Evolutionary conservation across 2,888 invertebrate genomes (phyloP).

Genomic region (Zelleria hepariella): DNA sequence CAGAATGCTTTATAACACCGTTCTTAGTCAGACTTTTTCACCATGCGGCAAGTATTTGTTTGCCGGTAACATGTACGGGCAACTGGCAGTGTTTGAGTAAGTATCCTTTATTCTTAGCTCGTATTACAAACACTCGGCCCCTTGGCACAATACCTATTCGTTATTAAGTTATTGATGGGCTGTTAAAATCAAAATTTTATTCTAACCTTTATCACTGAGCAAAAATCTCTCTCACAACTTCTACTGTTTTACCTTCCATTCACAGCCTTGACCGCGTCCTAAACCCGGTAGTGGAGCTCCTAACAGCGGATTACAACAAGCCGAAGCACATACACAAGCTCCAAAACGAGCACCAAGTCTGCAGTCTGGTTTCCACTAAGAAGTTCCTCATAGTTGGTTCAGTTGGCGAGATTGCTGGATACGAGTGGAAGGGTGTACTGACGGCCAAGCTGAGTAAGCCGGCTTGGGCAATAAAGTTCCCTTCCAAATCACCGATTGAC

Average conservation of each 20-base stretch:
- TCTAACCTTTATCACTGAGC: too few relatives aligned
- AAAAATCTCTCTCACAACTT: too few relatives aligned
- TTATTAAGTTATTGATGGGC: too few relatives aligned
- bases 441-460: conserved; percentile 74
- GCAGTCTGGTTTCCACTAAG: conserved; percentile 76
- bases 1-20: conserved; percentile 83
- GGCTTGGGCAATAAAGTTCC: conserved; percentile 78
- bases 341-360: conserved; percentile 76
- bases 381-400: conserved; percentile 82
- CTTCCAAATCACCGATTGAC: conserved; percentile 76
- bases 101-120: conserved; percentile 31
- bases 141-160: too few relatives aligned
- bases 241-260: conserved; percentile 17
- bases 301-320: conserved; percentile 68
- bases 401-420: conserved; percentile 81
- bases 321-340: conserved; percentile 74
- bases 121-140: too few relatives aligned
- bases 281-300: conserved; percentile 69
- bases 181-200: neutral
- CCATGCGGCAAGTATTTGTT: conserved; percentile 86
- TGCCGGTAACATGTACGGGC: conserved; percentile 88
- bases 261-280: conserved; percentile 74
- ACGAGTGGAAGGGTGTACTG: conserved; percentile 80
- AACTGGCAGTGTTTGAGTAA: conserved; percentile 86
- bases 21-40: conserved; percentile 86